These are phyloP conservation scores for Vesta saturnalis DNA, from an alignment of 2,888 invertebrate genomes.

Conservation along the genomic window DNA sequence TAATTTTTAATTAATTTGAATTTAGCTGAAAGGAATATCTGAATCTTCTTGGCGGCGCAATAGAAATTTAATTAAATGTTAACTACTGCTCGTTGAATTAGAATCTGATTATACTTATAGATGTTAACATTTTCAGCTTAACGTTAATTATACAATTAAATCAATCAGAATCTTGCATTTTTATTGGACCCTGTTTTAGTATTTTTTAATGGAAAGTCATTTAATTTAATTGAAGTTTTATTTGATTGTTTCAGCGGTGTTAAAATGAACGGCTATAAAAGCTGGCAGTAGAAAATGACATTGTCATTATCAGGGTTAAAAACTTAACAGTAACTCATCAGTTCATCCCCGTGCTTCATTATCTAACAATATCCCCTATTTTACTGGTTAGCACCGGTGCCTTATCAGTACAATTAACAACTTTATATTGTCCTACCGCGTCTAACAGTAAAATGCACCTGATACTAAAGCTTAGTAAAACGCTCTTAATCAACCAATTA, in stretches of 20 bases:
- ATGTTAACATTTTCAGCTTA: not conserved
- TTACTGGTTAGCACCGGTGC: constrained; percentile 43
- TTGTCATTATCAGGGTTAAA: constrained; percentile 36
- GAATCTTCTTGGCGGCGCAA: not conserved
- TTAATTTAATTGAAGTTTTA: constrained; percentile 8
- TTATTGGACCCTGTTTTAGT: not conserved
- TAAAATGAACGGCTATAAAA: constrained; percentile 22
- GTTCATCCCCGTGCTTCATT: constrained; percentile 42
- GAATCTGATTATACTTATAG: not conserved
- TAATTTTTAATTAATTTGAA: constrained; percentile 26
- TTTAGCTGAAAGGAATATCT: constrained; percentile 14
- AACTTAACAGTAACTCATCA: constrained; percentile 42
- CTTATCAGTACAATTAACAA: constrained; percentile 45
- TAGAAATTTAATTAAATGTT: constrained; percentile 23
- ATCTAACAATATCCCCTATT: constrained; percentile 40
- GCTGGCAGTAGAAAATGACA: constrained; percentile 27
- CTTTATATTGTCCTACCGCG: constrained; percentile 37
- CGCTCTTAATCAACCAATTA: not conserved
- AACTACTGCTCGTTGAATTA: constrained; percentile 9
- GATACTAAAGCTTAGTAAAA: constrained; percentile 13
- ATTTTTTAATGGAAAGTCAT: constrained; percentile 4
- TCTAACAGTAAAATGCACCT: constrained; percentile 31
- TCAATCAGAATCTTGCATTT: not conserved
- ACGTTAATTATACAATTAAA: not conserved
- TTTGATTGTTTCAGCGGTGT: constrained; percentile 6